phyloP scores from a whole-genome alignment of 2,797 vertebrate genomes.

The Platalea minor region DNA sequence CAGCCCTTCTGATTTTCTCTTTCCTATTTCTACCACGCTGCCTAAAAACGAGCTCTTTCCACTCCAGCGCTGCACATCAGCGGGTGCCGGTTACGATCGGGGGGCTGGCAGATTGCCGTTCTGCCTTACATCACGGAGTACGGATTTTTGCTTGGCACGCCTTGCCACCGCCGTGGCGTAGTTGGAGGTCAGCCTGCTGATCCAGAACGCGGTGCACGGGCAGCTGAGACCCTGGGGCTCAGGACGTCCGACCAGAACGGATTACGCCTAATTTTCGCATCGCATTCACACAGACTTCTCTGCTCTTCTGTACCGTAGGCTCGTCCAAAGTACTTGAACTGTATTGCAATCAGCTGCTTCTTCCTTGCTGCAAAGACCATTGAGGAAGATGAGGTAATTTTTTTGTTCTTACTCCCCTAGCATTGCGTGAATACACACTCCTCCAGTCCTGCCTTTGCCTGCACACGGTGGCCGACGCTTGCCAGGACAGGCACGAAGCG shows the following conservation, averaged over 20 bases:
- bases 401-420: neutral
- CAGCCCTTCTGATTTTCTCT: neutral
- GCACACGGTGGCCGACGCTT: fast-evolving
- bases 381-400: slow-evolving; percentile 95
- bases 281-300: neutral
- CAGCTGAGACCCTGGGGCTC: neutral
- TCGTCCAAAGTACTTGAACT: slow-evolving; percentile 95
- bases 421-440: fast-evolving
- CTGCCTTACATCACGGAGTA: neutral
- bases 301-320: slow-evolving; percentile 76
- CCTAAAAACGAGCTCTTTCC: neutral
- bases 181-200: neutral
- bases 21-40: neutral
- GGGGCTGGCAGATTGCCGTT: neutral
- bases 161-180: neutral
- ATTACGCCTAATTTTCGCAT: fast-evolving
- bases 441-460: neutral
- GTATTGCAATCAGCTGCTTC: slow-evolving; percentile 96
- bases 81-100: neutral
- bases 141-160: neutral
- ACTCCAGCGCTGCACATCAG: neutral
- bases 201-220: neutral
- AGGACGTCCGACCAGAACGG: neutral
- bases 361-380: slow-evolving; percentile 94
- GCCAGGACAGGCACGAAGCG: neutral